phyloP scores from a whole-genome alignment of 2,113 vertebrate species.

The Aspidoscelis tigris region DNA sequence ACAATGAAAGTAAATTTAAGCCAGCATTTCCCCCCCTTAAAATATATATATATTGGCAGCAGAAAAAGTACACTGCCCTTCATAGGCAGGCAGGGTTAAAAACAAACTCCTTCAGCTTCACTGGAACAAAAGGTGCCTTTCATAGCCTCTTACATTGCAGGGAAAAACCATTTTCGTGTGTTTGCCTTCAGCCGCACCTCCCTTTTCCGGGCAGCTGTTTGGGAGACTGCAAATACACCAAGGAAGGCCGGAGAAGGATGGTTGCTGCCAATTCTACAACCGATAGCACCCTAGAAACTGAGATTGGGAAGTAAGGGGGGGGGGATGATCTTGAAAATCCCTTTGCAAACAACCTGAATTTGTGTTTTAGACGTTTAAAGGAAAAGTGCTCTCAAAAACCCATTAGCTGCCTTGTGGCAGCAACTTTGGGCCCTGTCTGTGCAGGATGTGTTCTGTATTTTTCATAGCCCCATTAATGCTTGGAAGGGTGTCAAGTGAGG shows the following conservation, averaged over 20 bases:
- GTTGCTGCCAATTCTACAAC: background rate
- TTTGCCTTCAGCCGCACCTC: background rate
- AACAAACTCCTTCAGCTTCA: background rate
- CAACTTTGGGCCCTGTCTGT: background rate
- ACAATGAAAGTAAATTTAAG: conserved; percentile 28
- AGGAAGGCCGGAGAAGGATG: conserved; percentile 5
- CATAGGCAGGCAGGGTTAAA: conserved; percentile 26
- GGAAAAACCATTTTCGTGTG: background rate
- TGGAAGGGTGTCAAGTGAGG: conserved; percentile 29
- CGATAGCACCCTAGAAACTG: background rate
- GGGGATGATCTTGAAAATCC: conserved; percentile 20
- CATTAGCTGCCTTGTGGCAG: background rate
- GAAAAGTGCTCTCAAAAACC: background rate
- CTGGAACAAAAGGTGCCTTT: background rate
- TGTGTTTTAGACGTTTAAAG: background rate
- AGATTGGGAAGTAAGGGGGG: background rate
- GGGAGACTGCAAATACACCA: conserved; percentile 10
- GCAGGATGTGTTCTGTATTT: background rate
- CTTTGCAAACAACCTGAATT: conserved; percentile 2
- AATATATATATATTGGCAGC: accelerated
- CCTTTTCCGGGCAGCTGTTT: conserved; percentile 11
- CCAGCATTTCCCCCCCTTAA: background rate
- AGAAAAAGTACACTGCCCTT: conserved; percentile 20
- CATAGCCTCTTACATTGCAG: conserved; percentile 14
- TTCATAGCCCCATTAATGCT: background rate